Evolutionary conservation across 2,797 vertebrate genomes (phyloP).

Genomic region (Sylvia borin): DNA sequence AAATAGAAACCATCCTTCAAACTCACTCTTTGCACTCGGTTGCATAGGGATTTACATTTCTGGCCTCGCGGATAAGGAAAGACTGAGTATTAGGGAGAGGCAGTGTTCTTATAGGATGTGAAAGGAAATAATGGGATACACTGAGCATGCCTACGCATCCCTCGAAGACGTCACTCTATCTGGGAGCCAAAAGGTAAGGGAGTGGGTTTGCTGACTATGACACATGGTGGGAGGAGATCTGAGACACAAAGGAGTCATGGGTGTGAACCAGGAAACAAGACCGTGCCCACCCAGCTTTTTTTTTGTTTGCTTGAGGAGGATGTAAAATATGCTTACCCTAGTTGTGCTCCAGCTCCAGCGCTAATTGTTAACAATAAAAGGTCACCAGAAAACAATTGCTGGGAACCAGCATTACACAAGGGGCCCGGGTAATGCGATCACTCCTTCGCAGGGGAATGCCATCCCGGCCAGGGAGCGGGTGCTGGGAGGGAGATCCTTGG

Average conservation of each 20-base stretch:
- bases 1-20: slow-evolving; percentile 33
- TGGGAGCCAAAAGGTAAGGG: slow-evolving; percentile 69
- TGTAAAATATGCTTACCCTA: slow-evolving; percentile 69
- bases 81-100: slow-evolving; percentile 40
- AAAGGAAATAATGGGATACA: slow-evolving; percentile 31
- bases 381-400: slow-evolving; percentile 71
- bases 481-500: not conserved
- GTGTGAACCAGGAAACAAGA: slow-evolving; percentile 70
- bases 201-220: slow-evolving; percentile 70
- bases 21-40: not conserved
- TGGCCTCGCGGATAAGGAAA: not conserved
- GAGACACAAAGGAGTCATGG: slow-evolving; percentile 69
- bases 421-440: slow-evolving; percentile 16
- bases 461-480: not conserved
- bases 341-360: slow-evolving; percentile 37
- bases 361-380: slow-evolving; percentile 70
- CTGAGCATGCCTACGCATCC: slow-evolving; percentile 41
- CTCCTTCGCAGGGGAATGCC: slow-evolving; percentile 29
- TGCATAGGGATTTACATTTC: slow-evolving; percentile 15
- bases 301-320: slow-evolving; percentile 71
- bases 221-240: slow-evolving; percentile 60
- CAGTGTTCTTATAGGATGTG: slow-evolving; percentile 32
- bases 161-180: slow-evolving; percentile 51
- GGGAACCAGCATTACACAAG: slow-evolving; percentile 62
- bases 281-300: slow-evolving; percentile 66